phyloP scores from a whole-genome alignment of 2,888 invertebrate species.

The Idaea straminata region DNA sequence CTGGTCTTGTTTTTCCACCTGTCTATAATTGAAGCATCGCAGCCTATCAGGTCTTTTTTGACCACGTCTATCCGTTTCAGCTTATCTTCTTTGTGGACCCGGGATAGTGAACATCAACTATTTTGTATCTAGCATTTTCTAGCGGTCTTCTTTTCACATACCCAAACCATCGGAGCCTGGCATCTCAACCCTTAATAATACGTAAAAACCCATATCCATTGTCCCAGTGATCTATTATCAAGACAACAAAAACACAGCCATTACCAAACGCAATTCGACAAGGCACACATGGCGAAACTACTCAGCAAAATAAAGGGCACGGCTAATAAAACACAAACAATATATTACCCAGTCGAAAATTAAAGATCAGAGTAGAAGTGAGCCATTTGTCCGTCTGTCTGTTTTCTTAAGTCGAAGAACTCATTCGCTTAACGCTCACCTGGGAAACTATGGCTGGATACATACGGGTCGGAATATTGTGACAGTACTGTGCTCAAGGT shows the following conservation, averaged over 20 bases:
- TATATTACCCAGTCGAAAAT: conserved; percentile 27
- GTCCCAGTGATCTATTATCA: neutral
- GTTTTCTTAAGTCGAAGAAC: conserved; percentile 47
- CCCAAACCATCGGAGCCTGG: no score
- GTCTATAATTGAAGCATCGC: no score
- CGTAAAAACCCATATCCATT: neutral
- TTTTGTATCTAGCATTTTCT: no score
- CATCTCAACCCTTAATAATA: neutral
- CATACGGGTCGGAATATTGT: conserved; percentile 24
- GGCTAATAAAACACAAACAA: conserved; percentile 26
- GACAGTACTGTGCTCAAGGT: no score
- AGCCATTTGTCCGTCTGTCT: conserved; percentile 51
- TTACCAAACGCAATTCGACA: conserved; percentile 6
- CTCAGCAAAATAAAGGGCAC: conserved; percentile 20
- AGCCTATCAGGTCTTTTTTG: no score
- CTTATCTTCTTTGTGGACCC: no score
- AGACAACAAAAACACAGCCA: conserved; percentile 7
- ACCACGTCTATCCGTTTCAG: no score
- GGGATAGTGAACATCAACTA: no score
- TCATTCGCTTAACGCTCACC: conserved; percentile 59
- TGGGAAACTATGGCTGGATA: conserved; percentile 40
- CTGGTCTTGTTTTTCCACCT: no score
- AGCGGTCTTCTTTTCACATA: no score
- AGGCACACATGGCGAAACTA: conserved; percentile 7
- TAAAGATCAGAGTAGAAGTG: conserved; percentile 35